Base-by-base conservation (phyloP, 2,888 invertebrate species). In the Xestia c-nigrum region DNA sequence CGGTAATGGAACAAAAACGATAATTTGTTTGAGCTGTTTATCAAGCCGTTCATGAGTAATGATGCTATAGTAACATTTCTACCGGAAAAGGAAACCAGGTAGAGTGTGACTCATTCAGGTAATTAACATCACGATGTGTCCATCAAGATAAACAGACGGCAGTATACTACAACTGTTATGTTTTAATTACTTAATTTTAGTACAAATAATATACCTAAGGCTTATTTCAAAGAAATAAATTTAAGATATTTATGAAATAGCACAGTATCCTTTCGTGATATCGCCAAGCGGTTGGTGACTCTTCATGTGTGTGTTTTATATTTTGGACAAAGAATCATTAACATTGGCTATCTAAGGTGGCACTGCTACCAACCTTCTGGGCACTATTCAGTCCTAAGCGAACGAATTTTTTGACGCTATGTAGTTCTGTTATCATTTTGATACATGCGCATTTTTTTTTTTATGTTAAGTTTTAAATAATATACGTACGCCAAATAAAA, bases 121-220 rank as follows among this genome's bases (percentile, higher is more conserved):
- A 76, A 85, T 85, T 86, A 86, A 64, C 68, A 86, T 79, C 81
- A 84, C 85, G 79, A 84, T 81, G 72, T 84, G 84, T 76, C 81
- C 40, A 81, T 83, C 88, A 84, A 87, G 84, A 86, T 84, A 76
- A 63, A 31, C 47, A 64, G 72, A 78, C 72, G 67, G 73, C 50
- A 73, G 74, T 43, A 7, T 38, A 57, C 21, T 64, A 52, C 21
- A 61, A 52, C 19, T 9, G n/a, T 61, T 65, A 74, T 46, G 50
- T 43, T 50, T 57, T 14, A 57, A 43, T 5, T 65, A 65, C n/a
- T 47, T 64, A 50, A 43, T 47, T 72, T 59, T 38, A 59, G 14
- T 59, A 16, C 59, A 50, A 16, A 38, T 19, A 40, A 12, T 40
- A 47, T 14, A 43, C 9, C 43, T 43, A 72, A 72, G 5, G 16